Base-by-base conservation (phyloP, 2,113 vertebrate species). In the Oryzias curvinotus region DNA sequence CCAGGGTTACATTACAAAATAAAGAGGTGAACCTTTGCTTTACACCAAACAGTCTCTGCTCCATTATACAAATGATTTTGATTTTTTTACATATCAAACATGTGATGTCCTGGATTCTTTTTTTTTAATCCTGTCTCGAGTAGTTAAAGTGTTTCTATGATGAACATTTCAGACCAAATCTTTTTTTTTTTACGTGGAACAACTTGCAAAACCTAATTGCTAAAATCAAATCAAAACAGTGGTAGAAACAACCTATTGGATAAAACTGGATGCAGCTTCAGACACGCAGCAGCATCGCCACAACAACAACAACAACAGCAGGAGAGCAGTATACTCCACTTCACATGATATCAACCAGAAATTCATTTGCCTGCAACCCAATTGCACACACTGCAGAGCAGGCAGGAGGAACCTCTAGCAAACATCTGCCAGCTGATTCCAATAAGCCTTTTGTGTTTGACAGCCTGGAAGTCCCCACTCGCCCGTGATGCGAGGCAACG, bases 341-440 rank as follows among this genome's bases (percentile, higher is more conserved):
- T 74, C 46, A 68, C 66, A 58, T 68, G 46, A 54, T 43, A 5
- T 63, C 44, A 43, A 58, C 36, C 28, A 5, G 64, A 41, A 53
- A 70, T 64, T 42, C 4, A 58, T 75, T 68, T 46, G 47, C 43
- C 49, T 50, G 17, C 64, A 46, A 16, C 52, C 45, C 52, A 62
- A 44, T 26, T 30, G 23, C 45, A n/a, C 21, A 17, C 16, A 16
- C 13, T 50, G 45, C 45, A 58, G 43, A 26, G 49, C 18, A 45
- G 43, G 25, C 46, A 48, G 58, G 50, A 15, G 19, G 13, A 23
- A 63, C 47, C 55, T 66, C 51, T 64, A 46, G 26, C 2, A 36
- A 74, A 78, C 68, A 80, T 80, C 81, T 77, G 73, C 70, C 62
- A 68, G 52, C 53, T 42, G 51, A 66, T 52, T 60, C 71, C 50